phyloP scores from a whole-genome alignment of 2,888 invertebrate species.

The Trichogramma dendrolimi region DNA sequence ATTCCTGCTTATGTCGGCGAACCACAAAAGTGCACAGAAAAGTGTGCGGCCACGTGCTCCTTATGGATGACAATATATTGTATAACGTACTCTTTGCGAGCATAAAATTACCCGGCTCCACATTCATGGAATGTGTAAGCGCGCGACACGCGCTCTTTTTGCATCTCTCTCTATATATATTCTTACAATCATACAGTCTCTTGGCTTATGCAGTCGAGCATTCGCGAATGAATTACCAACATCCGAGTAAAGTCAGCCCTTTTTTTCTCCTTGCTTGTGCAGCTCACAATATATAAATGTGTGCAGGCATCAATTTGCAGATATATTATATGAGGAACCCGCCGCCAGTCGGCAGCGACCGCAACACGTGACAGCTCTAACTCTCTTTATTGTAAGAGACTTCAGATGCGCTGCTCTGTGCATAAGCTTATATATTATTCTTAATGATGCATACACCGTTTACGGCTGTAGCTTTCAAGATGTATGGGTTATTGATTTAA shows the following conservation, averaged over 20 bases:
- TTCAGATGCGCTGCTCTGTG: neutral
- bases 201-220: no score
- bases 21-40: conserved; percentile 1
- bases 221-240: no score
- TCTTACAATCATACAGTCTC: no score
- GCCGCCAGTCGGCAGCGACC: conserved; percentile 40
- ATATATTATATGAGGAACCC: conserved; percentile 32
- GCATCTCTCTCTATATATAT: conserved; percentile 12
- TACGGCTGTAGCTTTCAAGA: neutral
- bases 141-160: conserved; percentile 4
- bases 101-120: neutral
- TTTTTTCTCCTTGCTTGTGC: no score
- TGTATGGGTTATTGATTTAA: no score
- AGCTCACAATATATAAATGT: no score
- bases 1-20: conserved; percentile 10
- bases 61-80: no score
- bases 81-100: no score
- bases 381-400: conserved; percentile 43
- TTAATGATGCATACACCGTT: conserved; percentile 18
- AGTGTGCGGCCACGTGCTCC: no score
- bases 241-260: no score
- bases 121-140: neutral
- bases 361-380: conserved; percentile 51
- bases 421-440: neutral
- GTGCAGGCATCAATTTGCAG: conserved; percentile 34